Conservation (phyloP, 2,888 invertebrate genomes). For the Cantharis lateralis region DNA sequence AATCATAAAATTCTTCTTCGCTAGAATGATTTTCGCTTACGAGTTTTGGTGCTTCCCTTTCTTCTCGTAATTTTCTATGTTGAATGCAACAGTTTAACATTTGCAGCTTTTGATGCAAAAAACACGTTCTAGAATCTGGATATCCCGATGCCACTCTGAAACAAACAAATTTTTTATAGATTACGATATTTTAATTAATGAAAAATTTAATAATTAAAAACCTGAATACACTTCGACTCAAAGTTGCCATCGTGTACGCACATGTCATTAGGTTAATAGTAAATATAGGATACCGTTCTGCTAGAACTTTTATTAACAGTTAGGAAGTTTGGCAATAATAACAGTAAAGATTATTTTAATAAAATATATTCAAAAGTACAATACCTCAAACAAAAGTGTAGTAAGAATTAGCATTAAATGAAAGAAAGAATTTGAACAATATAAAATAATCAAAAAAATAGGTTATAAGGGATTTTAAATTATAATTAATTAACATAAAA, state of each 20-base stretch:
- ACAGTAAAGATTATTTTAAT: conserved; percentile 4
- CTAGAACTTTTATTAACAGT: background rate
- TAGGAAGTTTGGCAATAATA: conserved; percentile 3
- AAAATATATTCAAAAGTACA: background rate
- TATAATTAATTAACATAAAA: background rate
- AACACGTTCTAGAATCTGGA: conserved; percentile 87
- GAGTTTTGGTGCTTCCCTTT: conserved; percentile 34
- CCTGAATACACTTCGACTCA: background rate
- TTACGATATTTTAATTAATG: background rate
- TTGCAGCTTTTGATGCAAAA: conserved; percentile 94
- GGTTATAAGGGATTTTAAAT: conserved; percentile 1
- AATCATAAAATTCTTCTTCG: conserved; percentile 82
- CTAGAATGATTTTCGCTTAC: conserved; percentile 40
- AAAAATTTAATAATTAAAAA: background rate
- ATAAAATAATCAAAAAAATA: background rate
- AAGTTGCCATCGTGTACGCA: background rate
- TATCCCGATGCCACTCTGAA: conserved; percentile 77
- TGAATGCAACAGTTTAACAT: conserved; percentile 80
- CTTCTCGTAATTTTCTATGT: conserved; percentile 62
- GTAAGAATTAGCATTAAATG: conserved; percentile 1
- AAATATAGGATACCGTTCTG: background rate
- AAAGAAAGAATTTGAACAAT: background rate
- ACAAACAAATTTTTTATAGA: conserved; percentile 44
- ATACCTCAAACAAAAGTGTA: background rate
- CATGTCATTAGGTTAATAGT: background rate